Evolutionary conservation across 2,888 invertebrate species (phyloP).

Genomic region (Lathronympha strigana): DNA sequence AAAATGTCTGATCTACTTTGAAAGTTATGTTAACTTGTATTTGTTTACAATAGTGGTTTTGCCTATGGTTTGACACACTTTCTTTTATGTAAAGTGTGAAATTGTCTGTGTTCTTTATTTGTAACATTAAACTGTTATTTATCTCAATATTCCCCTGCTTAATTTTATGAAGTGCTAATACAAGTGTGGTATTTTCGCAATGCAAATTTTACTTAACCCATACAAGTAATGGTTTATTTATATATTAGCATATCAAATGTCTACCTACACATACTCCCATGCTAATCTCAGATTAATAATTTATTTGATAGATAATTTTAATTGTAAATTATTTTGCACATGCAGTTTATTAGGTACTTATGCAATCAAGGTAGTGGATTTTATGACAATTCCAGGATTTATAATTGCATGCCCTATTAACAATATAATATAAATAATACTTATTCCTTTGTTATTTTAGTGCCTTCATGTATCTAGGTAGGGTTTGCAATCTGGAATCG

Average conservation of each 20-base stretch:
- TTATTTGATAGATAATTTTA: background rate
- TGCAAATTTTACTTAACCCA: background rate
- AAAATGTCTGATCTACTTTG: conserved; percentile 15
- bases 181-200: background rate
- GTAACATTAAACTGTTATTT: background rate
- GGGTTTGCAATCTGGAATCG: too few relatives aligned
- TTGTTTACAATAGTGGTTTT: conserved; percentile 28
- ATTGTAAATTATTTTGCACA: background rate
- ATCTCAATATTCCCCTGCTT: background rate
- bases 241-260: background rate
- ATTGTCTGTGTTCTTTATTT: conserved; percentile 8
- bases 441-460: too few relatives aligned
- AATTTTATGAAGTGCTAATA: background rate
- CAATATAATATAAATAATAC: too few relatives aligned
- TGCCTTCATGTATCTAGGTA: too few relatives aligned
- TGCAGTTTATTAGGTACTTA: background rate
- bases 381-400: too few relatives aligned
- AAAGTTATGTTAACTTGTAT: conserved; percentile 28
- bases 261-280: background rate
- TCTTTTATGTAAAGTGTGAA: conserved; percentile 32
- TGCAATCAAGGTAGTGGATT: too few relatives aligned
- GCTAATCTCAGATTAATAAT: background rate
- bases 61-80: conserved; percentile 36
- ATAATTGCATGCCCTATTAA: too few relatives aligned
- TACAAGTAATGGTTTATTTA: background rate